Percentiles rank a stretch among this genome's conserved stretches.
Conservation (phyloP, 35 echinoderm and acorn worm species). For the Acanthaster planci region DNA sequence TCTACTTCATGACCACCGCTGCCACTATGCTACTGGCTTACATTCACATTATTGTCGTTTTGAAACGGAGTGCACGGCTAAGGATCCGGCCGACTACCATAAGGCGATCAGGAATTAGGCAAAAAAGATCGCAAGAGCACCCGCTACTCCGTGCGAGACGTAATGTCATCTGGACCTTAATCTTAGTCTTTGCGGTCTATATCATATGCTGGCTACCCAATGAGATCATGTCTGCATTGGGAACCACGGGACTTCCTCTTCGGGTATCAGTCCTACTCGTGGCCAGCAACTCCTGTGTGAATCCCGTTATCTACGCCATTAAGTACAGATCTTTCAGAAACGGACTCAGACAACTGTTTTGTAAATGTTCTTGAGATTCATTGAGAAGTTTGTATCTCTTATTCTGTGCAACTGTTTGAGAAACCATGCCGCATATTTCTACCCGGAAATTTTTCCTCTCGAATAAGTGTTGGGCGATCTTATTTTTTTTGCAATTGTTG, state of each 20-base stretch:
- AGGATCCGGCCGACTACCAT: too few relatives aligned
- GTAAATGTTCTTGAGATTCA: too few relatives aligned
- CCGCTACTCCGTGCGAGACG: not conserved
- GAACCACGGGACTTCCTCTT: not conserved
- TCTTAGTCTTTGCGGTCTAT: not conserved
- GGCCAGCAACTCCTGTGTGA: not conserved
- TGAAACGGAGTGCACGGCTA: not conserved
- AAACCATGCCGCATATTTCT: too few relatives aligned
- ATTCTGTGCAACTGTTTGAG: too few relatives aligned
- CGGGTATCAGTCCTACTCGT: not conserved
- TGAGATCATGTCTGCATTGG: not conserved
- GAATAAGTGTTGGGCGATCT: too few relatives aligned
- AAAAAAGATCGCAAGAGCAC: not conserved
- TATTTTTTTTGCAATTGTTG: too few relatives aligned
- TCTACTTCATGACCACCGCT: not conserved
- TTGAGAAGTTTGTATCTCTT: too few relatives aligned
- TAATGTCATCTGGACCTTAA: constrained; percentile 1
- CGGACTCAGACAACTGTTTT: not conserved
- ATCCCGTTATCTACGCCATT: constrained; percentile 8
- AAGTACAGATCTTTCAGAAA: not conserved
- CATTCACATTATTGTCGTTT: not conserved
- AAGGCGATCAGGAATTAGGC: too few relatives aligned
- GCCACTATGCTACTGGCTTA: not conserved
- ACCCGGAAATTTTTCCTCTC: too few relatives aligned
- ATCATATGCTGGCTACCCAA: constrained; percentile 6